phyloP scores from a whole-genome alignment of 1,140 invertebrate genomes.

The Polypedilum pembai region DNA sequence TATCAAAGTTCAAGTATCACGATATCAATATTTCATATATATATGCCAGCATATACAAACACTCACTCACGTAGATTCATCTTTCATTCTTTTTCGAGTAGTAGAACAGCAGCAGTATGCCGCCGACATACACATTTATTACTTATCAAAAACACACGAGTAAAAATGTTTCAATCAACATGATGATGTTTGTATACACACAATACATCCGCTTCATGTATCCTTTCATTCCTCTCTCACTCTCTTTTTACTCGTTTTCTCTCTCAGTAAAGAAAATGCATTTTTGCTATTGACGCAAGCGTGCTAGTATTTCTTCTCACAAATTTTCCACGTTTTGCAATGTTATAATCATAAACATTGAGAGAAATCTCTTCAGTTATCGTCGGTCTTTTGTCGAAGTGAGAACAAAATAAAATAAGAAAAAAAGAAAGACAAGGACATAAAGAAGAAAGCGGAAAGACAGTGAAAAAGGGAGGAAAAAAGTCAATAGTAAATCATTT shows the following conservation, averaged over 20 bases:
- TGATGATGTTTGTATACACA: no score
- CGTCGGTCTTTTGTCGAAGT: neutral
- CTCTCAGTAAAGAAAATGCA: neutral
- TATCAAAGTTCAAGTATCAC: no score
- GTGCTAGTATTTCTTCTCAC: neutral
- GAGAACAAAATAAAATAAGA: neutral
- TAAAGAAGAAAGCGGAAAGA: neutral
- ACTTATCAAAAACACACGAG: no score
- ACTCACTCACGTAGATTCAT: no score
- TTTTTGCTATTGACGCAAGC: neutral
- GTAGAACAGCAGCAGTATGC: no score
- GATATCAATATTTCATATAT: no score
- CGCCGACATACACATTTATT: no score
- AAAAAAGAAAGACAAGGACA: neutral
- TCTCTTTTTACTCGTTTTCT: neutral
- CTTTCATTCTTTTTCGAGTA: no score
- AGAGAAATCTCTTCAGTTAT: constrained; percentile 11
- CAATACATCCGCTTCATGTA: neutral
- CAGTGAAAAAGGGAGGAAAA: no score
- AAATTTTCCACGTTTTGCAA: neutral
- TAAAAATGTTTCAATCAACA: no score
- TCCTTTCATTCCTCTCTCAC: neutral
- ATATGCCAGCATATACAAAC: no score
- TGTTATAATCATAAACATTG: constrained; percentile 13
- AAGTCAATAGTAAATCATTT: no score